A percentile compares a stretch with the other conserved stretches of the same genome.
phyloP scores from a whole-genome alignment of 2,797 vertebrate genomes.

The Schizothorax lantsangensis region DNA sequence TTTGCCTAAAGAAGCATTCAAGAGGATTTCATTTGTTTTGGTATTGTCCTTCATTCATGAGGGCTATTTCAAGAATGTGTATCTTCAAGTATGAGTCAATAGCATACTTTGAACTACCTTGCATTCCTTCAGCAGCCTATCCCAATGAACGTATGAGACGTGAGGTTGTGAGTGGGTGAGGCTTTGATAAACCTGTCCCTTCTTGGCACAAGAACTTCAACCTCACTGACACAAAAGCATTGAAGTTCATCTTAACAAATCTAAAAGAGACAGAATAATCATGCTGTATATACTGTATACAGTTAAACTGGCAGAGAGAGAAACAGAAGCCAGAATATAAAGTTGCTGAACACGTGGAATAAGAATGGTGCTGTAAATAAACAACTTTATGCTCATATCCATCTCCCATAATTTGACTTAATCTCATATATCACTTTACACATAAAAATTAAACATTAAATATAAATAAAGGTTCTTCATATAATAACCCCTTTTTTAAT shows the following conservation, averaged over 20 bases:
- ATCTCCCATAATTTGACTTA: background rate
- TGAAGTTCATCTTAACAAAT: background rate
- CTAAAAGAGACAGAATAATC: background rate
- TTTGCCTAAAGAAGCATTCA: background rate
- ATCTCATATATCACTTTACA: background rate
- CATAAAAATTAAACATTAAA: background rate
- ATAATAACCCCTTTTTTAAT: background rate
- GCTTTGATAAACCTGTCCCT: constrained; percentile 33
- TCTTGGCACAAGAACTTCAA: constrained; percentile 7
- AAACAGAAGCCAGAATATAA: background rate
- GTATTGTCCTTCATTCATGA: background rate
- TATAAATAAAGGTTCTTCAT: background rate
- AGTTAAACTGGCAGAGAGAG: background rate
- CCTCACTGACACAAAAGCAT: background rate
- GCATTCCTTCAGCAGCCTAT: constrained; percentile 34
- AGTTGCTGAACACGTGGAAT: background rate
- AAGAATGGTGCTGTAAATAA: background rate
- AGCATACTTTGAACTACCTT: constrained; percentile 54
- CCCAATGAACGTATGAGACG: constrained; percentile 32
- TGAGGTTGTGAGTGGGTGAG: constrained; percentile 33
- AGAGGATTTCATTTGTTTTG: background rate
- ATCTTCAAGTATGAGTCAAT: constrained; percentile 34
- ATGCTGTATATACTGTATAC: no score
- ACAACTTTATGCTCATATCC: background rate
- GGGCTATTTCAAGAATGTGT: constrained; percentile 17